phyloP scores from a whole-genome alignment of 2,113 vertebrate genomes.

The Gopherus evgoodei region DNA sequence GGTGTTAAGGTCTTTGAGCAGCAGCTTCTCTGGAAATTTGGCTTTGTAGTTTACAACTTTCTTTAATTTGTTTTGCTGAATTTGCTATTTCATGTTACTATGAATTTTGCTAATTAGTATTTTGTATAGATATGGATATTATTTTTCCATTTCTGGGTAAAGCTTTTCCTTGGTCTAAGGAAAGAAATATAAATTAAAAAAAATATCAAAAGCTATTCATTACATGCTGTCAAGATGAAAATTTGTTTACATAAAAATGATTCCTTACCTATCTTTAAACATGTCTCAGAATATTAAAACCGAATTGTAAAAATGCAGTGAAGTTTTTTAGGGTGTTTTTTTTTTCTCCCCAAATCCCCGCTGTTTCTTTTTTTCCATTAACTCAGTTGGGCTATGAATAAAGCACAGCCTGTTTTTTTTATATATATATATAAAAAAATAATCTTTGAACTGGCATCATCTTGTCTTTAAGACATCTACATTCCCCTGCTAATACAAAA shows the following conservation, averaged over 20 bases:
- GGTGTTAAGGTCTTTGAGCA: slow-evolving; percentile 22
- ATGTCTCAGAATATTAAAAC: neutral
- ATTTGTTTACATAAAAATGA: neutral
- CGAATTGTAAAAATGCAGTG: neutral
- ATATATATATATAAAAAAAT: neutral
- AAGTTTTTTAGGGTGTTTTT: too few relatives aligned
- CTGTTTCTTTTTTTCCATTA: neutral
- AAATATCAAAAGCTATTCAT: neutral
- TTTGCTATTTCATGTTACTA: neutral
- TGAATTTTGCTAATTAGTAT: neutral
- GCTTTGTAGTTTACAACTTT: slow-evolving; percentile 7
- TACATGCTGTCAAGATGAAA: neutral
- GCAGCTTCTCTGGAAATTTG: neutral
- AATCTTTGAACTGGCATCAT: neutral
- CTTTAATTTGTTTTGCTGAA: neutral
- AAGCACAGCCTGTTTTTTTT: neutral
- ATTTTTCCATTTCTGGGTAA: neutral
- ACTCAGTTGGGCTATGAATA: neutral
- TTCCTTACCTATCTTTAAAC: neutral
- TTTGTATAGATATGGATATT: neutral
- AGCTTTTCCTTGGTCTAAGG: neutral
- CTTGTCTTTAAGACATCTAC: neutral
- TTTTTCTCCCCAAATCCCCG: neutral
- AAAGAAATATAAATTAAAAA: neutral
- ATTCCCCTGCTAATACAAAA: neutral